phyloP scores from a whole-genome alignment of 2,113 vertebrate species.

The Cyanocitta stelleri region DNA sequence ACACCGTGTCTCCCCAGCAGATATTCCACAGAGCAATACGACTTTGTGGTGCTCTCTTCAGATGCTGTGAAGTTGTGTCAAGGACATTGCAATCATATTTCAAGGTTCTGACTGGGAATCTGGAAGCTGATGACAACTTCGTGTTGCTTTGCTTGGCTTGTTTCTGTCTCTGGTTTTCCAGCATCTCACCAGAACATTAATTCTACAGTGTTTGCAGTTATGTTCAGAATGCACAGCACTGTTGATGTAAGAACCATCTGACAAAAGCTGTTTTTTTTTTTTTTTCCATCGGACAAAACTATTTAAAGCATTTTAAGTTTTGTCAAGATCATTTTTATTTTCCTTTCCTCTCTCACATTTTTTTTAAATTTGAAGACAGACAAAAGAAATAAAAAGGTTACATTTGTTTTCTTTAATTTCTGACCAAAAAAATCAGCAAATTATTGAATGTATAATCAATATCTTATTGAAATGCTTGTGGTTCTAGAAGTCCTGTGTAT shows the following conservation, averaged over 20 bases:
- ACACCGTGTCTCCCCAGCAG: background rate
- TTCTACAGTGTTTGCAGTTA: background rate
- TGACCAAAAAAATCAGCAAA: background rate
- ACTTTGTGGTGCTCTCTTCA: background rate
- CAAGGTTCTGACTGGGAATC: background rate
- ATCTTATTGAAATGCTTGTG: background rate
- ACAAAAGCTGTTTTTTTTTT: background rate
- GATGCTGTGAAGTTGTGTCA: background rate
- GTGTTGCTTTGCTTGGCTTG: background rate
- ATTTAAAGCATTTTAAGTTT: background rate
- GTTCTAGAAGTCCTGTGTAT: background rate
- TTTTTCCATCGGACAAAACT: background rate
- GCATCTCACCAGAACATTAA: background rate
- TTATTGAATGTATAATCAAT: background rate
- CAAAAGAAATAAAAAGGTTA: background rate
- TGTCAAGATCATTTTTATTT: background rate
- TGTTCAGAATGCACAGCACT: background rate
- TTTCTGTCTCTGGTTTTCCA: background rate
- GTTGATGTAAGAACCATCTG: background rate
- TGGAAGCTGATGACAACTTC: background rate
- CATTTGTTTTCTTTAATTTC: background rate
- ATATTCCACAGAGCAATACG: background rate
- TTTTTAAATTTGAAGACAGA: background rate
- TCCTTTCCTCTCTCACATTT: background rate
- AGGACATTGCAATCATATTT: accelerated